Conservation (phyloP, 2,888 invertebrate genomes). For the Aplocera efformata region DNA sequence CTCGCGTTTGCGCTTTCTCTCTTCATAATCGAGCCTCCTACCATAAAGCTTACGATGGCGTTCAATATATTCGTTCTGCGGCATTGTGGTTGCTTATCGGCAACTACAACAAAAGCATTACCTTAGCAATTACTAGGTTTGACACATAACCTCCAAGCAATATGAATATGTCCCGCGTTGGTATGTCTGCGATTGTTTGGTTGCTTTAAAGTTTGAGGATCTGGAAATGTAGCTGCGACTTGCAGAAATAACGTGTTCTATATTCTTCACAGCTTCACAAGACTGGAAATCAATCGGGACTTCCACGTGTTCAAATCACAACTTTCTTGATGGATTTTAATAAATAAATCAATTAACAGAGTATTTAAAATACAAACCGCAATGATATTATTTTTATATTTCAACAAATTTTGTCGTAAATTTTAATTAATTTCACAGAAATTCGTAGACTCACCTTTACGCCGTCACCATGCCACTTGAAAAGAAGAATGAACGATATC, state of each 20-base stretch:
- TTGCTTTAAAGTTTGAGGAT: not conserved
- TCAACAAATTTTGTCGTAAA: conserved; percentile 33
- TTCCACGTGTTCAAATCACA: conserved; percentile 27
- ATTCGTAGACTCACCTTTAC: conserved; percentile 65
- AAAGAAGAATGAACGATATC: conserved; percentile 20
- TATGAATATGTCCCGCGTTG: not conserved
- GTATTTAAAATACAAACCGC: conserved; percentile 1
- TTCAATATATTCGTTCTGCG: conserved; percentile 99
- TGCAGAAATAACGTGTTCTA: conserved; percentile 5
- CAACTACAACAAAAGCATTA: conserved; percentile 76
- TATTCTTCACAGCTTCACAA: conserved; percentile 17
- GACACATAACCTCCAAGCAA: conserved; percentile 45
- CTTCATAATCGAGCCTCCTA: conserved; percentile 97
- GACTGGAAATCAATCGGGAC: conserved; percentile 1
- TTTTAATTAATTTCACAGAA: conserved; percentile 42
- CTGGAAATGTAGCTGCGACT: conserved; percentile 1
- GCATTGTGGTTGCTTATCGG: conserved; percentile 86
- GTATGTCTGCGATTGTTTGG: not conserved
- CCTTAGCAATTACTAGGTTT: conserved; percentile 39
- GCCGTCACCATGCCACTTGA: conserved; percentile 77
- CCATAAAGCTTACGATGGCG: conserved; percentile 98
- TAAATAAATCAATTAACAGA: not conserved
- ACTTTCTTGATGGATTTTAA: not conserved
- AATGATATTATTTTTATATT: conserved; percentile 10
- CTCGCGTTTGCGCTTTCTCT: conserved; percentile 96